These are phyloP conservation scores for Ornithoptera priamus DNA, from an alignment of 2,888 invertebrate species.

Conservation along the genomic window DNA sequence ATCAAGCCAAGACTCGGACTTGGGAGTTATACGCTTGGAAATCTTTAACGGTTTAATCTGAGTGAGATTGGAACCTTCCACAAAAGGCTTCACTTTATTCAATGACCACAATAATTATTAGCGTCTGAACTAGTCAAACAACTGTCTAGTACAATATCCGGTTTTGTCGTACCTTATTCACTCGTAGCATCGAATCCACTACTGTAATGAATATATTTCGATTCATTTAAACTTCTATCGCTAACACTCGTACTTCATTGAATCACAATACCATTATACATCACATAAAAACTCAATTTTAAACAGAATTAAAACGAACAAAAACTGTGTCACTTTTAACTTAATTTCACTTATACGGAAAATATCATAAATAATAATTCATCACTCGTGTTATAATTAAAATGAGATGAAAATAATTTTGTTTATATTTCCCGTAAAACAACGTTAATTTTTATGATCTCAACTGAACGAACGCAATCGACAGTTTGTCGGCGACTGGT, in stretches of 20 bases:
- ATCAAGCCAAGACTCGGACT: conserved; percentile 43
- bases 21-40: conserved; percentile 41
- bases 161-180: conserved; percentile 73
- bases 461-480: conserved; percentile 56
- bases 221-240: conserved; percentile 53
- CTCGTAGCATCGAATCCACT: conserved; percentile 67
- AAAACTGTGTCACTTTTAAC: conserved; percentile 17
- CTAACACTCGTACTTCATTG: conserved; percentile 45
- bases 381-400: conserved; percentile 39
- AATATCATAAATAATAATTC: background rate
- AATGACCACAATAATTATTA: conserved; percentile 48
- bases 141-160: conserved; percentile 70
- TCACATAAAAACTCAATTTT: conserved; percentile 54
- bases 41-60: conserved; percentile 39
- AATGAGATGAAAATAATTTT: conserved; percentile 36
- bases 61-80: conserved; percentile 45
- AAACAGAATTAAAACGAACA: conserved; percentile 17
- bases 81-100: conserved; percentile 40
- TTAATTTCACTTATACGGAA: conserved; percentile 10
- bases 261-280: conserved; percentile 63
- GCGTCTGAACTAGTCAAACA: conserved; percentile 61
- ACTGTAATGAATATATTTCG: conserved; percentile 46
- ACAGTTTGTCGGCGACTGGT: conserved; percentile 69
- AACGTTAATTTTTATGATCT: conserved; percentile 42
- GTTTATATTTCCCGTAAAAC: conserved; percentile 46